Percentiles rank a stretch among this genome's conserved stretches.
Conservation (phyloP, 1,140 invertebrate genomes). For the Cherax quadricarinatus region DNA sequence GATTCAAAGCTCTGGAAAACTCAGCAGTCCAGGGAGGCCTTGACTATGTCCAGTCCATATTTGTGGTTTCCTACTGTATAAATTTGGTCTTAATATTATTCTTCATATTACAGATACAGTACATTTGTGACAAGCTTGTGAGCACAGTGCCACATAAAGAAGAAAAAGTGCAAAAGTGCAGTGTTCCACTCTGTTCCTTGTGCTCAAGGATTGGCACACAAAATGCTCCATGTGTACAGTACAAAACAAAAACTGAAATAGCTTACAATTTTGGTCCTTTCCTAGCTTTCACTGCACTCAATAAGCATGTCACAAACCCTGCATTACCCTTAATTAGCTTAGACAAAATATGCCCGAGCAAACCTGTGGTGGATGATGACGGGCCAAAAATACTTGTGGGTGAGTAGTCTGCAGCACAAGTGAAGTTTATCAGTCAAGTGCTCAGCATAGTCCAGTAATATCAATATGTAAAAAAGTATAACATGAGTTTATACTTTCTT, state of each 20-base stretch:
- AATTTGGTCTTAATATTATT: too few species aligned
- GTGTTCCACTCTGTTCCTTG: neutral
- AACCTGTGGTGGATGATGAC: constrained; percentile 1
- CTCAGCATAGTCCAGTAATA: neutral
- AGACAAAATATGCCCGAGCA: neutral
- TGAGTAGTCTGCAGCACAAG: neutral
- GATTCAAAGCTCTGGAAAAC: too few species aligned
- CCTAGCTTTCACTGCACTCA: neutral
- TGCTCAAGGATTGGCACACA: neutral
- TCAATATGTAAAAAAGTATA: neutral
- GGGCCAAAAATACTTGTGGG: neutral
- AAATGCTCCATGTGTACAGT: neutral
- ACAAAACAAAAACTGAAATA: too few species aligned
- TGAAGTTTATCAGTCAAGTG: constrained; percentile 1
- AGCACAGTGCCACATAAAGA: neutral
- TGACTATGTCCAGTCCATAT: too few species aligned
- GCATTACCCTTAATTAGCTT: neutral
- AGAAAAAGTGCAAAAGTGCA: neutral
- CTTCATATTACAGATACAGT: too few species aligned
- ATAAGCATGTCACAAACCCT: neutral
- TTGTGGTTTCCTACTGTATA: too few species aligned
- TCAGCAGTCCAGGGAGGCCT: too few species aligned
- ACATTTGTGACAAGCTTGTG: neutral
- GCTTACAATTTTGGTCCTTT: neutral
- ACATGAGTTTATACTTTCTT: neutral